These are phyloP conservation scores for Epicampocera succincta DNA, from an alignment of 2,888 invertebrate species.

Conservation along the genomic window DNA sequence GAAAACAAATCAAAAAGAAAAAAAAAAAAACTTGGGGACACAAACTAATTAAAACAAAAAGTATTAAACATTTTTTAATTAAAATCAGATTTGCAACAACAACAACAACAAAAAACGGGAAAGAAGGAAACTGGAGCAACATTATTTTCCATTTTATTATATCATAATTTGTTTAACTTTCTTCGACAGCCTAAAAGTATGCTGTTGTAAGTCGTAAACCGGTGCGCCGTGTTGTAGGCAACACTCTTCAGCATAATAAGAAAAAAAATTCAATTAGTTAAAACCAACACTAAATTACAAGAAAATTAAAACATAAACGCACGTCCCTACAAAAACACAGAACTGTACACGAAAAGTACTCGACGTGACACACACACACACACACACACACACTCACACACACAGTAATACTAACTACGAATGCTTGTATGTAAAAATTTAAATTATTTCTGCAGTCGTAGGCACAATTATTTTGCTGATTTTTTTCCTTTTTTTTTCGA, in stretches of 20 bases:
- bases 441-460: background rate
- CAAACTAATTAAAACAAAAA: slow-evolving; percentile 25
- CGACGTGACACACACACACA: background rate
- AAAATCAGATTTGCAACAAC: too few relatives aligned
- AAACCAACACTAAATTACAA: slow-evolving; percentile 53
- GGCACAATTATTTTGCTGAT: background rate
- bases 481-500: background rate
- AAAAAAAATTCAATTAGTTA: slow-evolving; percentile 59
- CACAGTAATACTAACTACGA: too few relatives aligned
- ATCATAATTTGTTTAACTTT: slow-evolving; percentile 24
- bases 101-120: background rate
- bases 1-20: too few relatives aligned
- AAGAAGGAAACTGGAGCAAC: slow-evolving; percentile 2
- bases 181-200: slow-evolving; percentile 43
- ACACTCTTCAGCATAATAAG: slow-evolving; percentile 37
- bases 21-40: too few relatives aligned
- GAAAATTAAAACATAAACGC: slow-evolving; percentile 19
- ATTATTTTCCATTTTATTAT: slow-evolving; percentile 36
- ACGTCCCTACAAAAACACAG: too few relatives aligned
- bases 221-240: slow-evolving; percentile 56
- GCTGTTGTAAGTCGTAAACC: slow-evolving; percentile 54
- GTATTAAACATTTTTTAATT: slow-evolving; percentile 30
- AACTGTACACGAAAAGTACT: too few relatives aligned
- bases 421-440: too few relatives aligned
- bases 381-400: slow-evolving; percentile 12